phyloP scores from a whole-genome alignment of 2,113 vertebrate genomes.

The cattle (Bos taurus) region ARS-UCD2.0 NC_037357.1:138350501-138351000 shows the following conservation, averaged over 20 bases:
- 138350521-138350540: background rate
- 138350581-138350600: background rate
- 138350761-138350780: background rate
- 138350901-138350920: accelerated
- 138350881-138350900: too few species aligned
- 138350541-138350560: background rate
- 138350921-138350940: accelerated
- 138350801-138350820: background rate
- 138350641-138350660: background rate
- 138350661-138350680: background rate
- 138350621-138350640: background rate
- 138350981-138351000: background rate
- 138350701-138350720: too few species aligned
- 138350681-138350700: too few species aligned
- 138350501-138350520: background rate
- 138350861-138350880: background rate
- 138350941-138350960: too few species aligned
- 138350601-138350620: accelerated
- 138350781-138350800: background rate
- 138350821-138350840: accelerated
- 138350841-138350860: background rate
- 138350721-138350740: background rate
- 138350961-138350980: too few species aligned
- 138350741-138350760: background rate
- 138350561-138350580: background rate